These are phyloP conservation scores for Epizoanthus scotinus DNA, from an alignment of 92 coral and sea anemone genomes.

Conservation along the genomic window DNA sequence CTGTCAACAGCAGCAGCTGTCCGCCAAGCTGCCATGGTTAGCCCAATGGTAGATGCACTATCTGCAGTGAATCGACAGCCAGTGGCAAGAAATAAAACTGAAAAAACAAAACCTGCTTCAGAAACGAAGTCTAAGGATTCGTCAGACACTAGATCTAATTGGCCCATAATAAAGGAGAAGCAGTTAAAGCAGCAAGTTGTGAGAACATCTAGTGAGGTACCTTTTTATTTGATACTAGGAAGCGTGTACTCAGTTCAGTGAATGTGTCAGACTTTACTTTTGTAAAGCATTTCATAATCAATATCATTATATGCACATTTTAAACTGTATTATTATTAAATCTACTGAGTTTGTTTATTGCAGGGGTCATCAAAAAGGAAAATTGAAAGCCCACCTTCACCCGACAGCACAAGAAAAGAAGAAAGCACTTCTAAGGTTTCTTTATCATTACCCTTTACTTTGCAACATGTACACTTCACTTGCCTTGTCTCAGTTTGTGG, in stretches of 20 bases:
- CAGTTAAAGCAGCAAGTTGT: conserved; percentile 9
- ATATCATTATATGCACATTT: too few species aligned
- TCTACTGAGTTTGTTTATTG: not conserved
- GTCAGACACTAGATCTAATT: conserved; percentile 13
- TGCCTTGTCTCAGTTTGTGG: too few species aligned
- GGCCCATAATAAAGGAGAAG: conserved; percentile 1
- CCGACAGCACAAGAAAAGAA: conserved; percentile 9
- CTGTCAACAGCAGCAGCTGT: conserved; percentile 89
- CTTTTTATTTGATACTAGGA: too few species aligned
- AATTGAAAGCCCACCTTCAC: conserved; percentile 28
- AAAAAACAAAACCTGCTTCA: conserved; percentile 27
- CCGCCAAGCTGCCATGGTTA: conserved; percentile 45
- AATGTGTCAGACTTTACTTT: too few species aligned
- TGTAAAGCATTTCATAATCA: not conserved
- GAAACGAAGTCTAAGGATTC: conserved; percentile 16
- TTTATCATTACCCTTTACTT: not conserved
- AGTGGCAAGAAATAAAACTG: conserved; percentile 42
- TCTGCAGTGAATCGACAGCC: conserved; percentile 41
- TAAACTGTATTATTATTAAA: too few species aligned
- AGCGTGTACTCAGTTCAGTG: too few species aligned
- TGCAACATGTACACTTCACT: too few species aligned
- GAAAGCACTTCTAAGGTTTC: conserved; percentile 24
- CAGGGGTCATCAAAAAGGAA: conserved; percentile 52
- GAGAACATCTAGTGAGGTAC: conserved; percentile 8
- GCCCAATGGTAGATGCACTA: conserved; percentile 32